Evolutionary conservation across 2,113 vertebrate species (phyloP), one percentile per base, ranked within the genome.

Genomic region (Catharus fuscescens): DNA sequence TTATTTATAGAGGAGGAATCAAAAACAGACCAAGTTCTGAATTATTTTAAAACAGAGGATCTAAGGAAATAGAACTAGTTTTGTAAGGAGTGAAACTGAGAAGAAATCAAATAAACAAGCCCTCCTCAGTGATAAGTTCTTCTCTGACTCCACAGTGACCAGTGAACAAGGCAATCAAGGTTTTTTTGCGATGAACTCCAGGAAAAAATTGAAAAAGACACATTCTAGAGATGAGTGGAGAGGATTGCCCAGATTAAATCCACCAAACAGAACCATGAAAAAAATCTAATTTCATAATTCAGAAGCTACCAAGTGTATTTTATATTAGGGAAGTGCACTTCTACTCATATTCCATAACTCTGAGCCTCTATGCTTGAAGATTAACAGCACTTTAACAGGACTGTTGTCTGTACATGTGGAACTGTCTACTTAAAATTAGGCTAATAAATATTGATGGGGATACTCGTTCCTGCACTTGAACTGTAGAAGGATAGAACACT

Each of bases 381-480:
- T 97, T 96, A 97, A 92, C 96, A 97, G 79, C 94, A 97, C 67
- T 88, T 97, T 97, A 97, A 95, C 91, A 94, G 77, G 81, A 93
- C 87, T 92, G 92, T 90, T 97, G 93, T 79, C 91, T 95, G 73
- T 70, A 91, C 54, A 82, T 29, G 42, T 92, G 93, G 84, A 90
- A 93, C 90, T 93, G 54, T 97, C 96, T 97, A 80, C 94, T 97
- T 95, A 96, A 93, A 95, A 96, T 86, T 91, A 97, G 90, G 34
- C 71, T 92, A 97, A 97, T 97, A 97, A 97, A 97, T 97, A 97
- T 90, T 89, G 92, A 97, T 96, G 90, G 74, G 91, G 90, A 96
- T 97, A 97, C 97, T 97, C 89, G 42, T 96, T 96, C 77, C 93
- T 97, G 87, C 88, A 93, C 88, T 98, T 97, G 91, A 97, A 94